Percentiles rank a stretch among this genome's conserved stretches.
phyloP scores from a whole-genome alignment of 1,140 invertebrate genomes.

The Nautilus pompilius region DNA sequence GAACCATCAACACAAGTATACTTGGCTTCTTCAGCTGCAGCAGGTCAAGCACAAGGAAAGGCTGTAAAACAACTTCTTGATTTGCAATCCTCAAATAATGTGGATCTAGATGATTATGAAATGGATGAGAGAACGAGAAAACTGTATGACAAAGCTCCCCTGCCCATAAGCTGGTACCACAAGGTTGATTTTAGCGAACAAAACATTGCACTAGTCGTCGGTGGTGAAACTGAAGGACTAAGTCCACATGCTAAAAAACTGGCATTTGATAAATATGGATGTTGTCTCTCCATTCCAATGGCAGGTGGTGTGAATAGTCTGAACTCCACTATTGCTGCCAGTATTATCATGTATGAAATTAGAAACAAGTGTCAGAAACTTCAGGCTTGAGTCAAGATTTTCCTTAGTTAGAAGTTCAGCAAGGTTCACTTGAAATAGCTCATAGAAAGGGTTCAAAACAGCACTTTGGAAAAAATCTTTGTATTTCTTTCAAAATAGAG shows the following conservation, averaged over 20 bases:
- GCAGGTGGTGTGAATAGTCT: constrained; percentile 77
- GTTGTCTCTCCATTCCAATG: constrained; percentile 66
- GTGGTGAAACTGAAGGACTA: constrained; percentile 85
- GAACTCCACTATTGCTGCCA: constrained; percentile 76
- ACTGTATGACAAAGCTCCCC: constrained; percentile 27
- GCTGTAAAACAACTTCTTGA: no score
- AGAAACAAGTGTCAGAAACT: no score
- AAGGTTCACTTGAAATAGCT: no score
- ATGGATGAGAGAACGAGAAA: constrained; percentile 10
- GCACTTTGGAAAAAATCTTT: no score
- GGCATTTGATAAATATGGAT: constrained; percentile 58
- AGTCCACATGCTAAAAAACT: constrained; percentile 67
- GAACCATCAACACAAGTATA: constrained; percentile 61
- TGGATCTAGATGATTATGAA: constrained; percentile 1
- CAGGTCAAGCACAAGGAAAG: constrained; percentile 6
- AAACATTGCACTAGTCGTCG: constrained; percentile 69
- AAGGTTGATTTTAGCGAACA: constrained; percentile 55
- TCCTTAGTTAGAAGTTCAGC: no score
- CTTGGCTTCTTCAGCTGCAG: constrained; percentile 59
- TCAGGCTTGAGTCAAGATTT: no score
- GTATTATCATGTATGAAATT: constrained; percentile 82
- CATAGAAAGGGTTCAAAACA: no score
- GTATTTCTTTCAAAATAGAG: no score
- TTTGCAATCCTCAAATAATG: no score
- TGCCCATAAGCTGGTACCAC: constrained; percentile 19